Percentiles rank a stretch among this genome's conserved stretches.
Conservation (phyloP, 2,113 vertebrate genomes). For the Heterotilapia buettikoferi region DNA sequence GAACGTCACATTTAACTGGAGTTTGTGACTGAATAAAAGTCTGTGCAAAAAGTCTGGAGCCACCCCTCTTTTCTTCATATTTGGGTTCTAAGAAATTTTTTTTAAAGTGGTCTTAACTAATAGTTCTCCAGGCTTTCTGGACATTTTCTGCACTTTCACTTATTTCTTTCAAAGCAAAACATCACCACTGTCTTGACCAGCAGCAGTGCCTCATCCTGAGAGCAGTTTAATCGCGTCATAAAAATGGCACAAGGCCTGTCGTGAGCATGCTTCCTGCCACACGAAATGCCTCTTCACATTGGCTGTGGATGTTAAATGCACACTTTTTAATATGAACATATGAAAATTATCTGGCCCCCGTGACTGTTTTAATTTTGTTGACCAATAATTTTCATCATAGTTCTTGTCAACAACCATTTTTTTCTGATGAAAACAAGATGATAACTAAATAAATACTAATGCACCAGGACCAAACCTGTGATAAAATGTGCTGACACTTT, state of each 20-base stretch:
- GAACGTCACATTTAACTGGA: background rate
- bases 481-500: background rate
- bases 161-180: background rate
- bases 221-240: background rate
- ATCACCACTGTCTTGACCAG: background rate
- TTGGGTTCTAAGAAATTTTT: background rate
- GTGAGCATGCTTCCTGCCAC: background rate
- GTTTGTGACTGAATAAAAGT: background rate
- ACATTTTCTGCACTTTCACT: background rate
- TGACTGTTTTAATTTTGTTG: background rate
- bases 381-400: background rate
- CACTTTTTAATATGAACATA: background rate
- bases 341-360: accelerated
- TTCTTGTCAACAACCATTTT: background rate
- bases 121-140: background rate
- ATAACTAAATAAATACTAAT: background rate
- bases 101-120: background rate
- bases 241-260: background rate
- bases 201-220: background rate
- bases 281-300: background rate
- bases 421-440: background rate
- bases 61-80: background rate
- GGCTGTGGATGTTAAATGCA: background rate
- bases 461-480: background rate
- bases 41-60: background rate